Evolutionary conservation across 2,888 invertebrate genomes (phyloP), one percentile per base, ranked within the genome.

Genomic region (Alentia gelatinosa): DNA sequence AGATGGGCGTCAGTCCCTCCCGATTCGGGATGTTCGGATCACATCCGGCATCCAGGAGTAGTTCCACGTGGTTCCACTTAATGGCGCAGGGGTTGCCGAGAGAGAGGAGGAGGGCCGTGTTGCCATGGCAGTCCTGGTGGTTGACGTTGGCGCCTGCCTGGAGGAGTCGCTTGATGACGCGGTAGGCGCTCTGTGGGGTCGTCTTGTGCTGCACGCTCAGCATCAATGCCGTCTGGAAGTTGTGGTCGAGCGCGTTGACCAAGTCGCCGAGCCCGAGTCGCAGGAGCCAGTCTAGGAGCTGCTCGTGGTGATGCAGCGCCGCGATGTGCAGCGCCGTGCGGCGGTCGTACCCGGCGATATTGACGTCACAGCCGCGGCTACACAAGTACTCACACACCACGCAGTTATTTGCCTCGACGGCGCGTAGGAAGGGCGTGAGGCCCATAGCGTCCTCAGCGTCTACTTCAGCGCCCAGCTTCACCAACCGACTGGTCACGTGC

Each of bases 171-270:
- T 83, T 90, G 90, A 92, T 91, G 86, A 92, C 75, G 30, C 74
- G 84, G 63, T 91, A 91, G 15, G 91, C 68, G 23, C 39, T 83
- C 35, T 89, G 84, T 1, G 92, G 89, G 7, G 68, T 26, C 42
- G 33, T 75, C n/a, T 88, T 63, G 75, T 68, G 47, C 75, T 90
- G 89, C 0, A 92, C 90, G 68, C 91, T 89, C 19, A 91, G n/a
- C 92, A 92, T 92, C 37, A 92, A 75, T 4, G 92, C 91, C 3
- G 92, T 92, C 30, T 91, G 91, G 63, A 63, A 42, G n/a, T 90
- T 40, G 30, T 50, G 35, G 30, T 86, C 89, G 42, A 90, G 75
- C 5, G 88, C 83, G 42, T 90, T 91, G 33, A 90, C 74, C 42
- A 23, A 30, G 15, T n/a, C n/a, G 3, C n/a, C 23, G n/a, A 83